Percentiles rank a stretch among this genome's conserved stretches.
These are phyloP conservation scores for Drosophila albomicans DNA, from an alignment of 1,140 invertebrate genomes.

Conservation along the genomic window DNA sequence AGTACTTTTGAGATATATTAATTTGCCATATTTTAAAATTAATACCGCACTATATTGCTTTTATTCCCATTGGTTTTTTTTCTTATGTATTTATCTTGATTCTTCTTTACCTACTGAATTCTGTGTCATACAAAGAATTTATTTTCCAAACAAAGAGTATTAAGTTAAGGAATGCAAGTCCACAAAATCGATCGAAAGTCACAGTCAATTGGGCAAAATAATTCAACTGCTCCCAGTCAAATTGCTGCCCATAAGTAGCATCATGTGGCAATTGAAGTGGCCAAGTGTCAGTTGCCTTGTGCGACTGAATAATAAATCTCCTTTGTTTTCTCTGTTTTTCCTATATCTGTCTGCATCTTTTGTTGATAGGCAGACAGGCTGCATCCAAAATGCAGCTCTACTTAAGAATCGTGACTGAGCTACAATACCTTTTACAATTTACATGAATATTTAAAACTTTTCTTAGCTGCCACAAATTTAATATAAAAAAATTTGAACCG, in stretches of 20 bases:
- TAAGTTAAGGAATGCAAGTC: background rate
- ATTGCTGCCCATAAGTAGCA: constrained; percentile 38
- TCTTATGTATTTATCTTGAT: too few relatives aligned
- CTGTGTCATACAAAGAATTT: background rate
- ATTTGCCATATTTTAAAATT: too few relatives aligned
- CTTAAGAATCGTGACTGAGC: constrained; percentile 74
- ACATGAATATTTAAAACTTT: constrained; percentile 72
- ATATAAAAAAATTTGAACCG: constrained; percentile 40
- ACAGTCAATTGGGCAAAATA: constrained; percentile 23
- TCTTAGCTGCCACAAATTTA: constrained; percentile 56
- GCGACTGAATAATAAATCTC: constrained; percentile 68
- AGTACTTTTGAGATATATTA: too few relatives aligned
- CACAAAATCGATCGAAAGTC: background rate
- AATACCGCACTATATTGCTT: too few relatives aligned
- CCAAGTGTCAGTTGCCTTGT: constrained; percentile 8
- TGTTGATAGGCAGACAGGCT: constrained; percentile 37
- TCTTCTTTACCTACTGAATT: too few relatives aligned
- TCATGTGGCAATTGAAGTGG: constrained; percentile 32
- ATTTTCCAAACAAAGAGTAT: background rate
- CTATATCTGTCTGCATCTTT: too few relatives aligned
- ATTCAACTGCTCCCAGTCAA: background rate
- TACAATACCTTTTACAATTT: constrained; percentile 64
- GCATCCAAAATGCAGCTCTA: constrained; percentile 66
- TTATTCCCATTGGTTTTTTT: too few relatives aligned
- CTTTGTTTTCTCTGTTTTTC: constrained; percentile 1